Evolutionary conservation across 2,113 vertebrate species (phyloP), one percentile per base, ranked within the genome.

Genomic region (Nibea albiflora): DNA sequence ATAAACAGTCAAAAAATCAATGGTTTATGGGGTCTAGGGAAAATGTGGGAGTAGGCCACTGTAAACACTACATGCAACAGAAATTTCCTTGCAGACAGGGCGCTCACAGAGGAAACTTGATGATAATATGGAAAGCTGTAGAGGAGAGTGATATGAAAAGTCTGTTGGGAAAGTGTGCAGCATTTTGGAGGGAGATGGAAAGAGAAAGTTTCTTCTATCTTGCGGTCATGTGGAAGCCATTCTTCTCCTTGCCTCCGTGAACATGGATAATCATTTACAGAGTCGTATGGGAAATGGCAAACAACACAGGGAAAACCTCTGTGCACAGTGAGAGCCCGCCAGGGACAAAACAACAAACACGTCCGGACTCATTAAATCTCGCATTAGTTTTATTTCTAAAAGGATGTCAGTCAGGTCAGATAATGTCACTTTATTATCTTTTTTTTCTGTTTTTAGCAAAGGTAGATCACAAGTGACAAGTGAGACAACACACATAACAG

Each of bases 221-320:
- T 15, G 9, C 56, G 57, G 50, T 42, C 88, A 86, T 81, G 71
- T 84, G 72, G 80, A 88, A 89, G 15, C 44, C 57, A 80, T 82
- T 83, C 83, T 80, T 39, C 66, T 22, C 31, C 31, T 72, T 77
- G 66, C 77, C 54, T 80, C 58, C 50, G 72, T 83, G 76, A 90
- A 81, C 53, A 79, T 15, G 20, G 26, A 52, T 85, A 90, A 91
- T 91, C 71, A 90, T 65, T 86, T 62, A 83, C 86, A 88, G 84
- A 71, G 64, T 73, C 68, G 7, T 54, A 66, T 52, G 64, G 65
- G 72, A 83, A 73, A 66, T 50, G 62, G 67, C 66, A 62, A 82
- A 71, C 44, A 73, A 46, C 75, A 62, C 54, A 28, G 58, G 49
- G 44, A 56, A 66, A 66, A 70, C 49, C 74, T 54, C 77, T 53